Conservation (phyloP, 2,797 vertebrate species). For the Emydoidea blandingii region DNA sequence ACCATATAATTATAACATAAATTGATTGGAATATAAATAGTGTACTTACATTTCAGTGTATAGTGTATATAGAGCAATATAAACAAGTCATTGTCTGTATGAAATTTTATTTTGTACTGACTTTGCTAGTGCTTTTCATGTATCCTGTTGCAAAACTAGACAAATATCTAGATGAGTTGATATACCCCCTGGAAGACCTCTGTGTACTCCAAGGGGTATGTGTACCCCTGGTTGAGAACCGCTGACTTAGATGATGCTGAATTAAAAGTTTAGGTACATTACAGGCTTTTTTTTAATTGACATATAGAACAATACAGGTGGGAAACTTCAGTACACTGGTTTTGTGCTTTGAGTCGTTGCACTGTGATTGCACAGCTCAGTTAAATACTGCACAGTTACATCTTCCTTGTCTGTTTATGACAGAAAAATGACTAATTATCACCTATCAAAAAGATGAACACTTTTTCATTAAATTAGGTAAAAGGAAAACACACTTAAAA, state of each 20-base stretch:
- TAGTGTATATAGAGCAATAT: no score
- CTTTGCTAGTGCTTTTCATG: no score
- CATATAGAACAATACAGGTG: conserved; percentile 56
- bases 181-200: no score
- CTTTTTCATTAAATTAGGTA: conserved; percentile 79
- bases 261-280: conserved; percentile 41
- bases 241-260: neutral
- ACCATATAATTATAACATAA: no score
- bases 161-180: no score
- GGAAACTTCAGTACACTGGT: conserved; percentile 66
- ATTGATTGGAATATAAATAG: no score
- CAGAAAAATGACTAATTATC: conserved; percentile 81
- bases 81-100: no score
- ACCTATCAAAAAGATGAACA: conserved; percentile 80
- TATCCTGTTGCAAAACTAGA: no score
- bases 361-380: conserved; percentile 77
- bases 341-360: conserved; percentile 77
- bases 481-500: conserved; percentile 72
- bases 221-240: no score
- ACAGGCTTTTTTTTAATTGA: conserved; percentile 44
- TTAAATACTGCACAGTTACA: conserved; percentile 69
- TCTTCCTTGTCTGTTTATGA: conserved; percentile 81
- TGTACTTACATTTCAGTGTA: no score
- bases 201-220: no score
- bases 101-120: no score